Evolutionary conservation across 2,888 invertebrate species (phyloP).

Genomic region (Cremastinae sp.): DNA sequence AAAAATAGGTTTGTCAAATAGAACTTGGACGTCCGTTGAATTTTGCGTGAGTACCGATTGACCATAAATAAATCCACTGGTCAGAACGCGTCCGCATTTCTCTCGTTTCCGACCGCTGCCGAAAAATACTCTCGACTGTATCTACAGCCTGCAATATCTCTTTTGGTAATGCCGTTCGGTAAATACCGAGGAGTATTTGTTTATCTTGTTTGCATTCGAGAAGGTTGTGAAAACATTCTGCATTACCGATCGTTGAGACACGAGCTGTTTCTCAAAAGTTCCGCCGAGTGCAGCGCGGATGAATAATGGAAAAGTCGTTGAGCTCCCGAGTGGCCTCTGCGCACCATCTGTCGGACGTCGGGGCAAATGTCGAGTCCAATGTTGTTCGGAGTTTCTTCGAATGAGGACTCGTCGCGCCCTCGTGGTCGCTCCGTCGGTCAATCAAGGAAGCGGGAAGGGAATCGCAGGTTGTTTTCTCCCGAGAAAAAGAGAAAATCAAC

Average conservation of each 20-base stretch:
- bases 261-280: slow-evolving; percentile 12
- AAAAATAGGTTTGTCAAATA: too few relatives aligned
- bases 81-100: slow-evolving; percentile 3
- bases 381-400: too few relatives aligned
- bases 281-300: background rate
- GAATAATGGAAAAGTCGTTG: background rate
- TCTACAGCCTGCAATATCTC: slow-evolving; percentile 14
- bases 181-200: background rate
- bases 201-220: background rate
- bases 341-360: slow-evolving; percentile 31
- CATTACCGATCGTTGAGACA: slow-evolving; percentile 29
- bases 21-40: too few relatives aligned
- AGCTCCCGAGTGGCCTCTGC: background rate
- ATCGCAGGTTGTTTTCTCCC: background rate
- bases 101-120: background rate
- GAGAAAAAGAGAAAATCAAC: slow-evolving; percentile 9
- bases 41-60: too few relatives aligned
- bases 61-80: background rate
- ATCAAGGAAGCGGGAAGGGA: too few relatives aligned
- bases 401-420: background rate
- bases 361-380: too few relatives aligned
- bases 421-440: background rate
- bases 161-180: slow-evolving; percentile 23
- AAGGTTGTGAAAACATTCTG: slow-evolving; percentile 10
- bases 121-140: slow-evolving; percentile 4